Conservation (phyloP, 2,888 invertebrate genomes). For the Hipparchia sbordonii region DNA sequence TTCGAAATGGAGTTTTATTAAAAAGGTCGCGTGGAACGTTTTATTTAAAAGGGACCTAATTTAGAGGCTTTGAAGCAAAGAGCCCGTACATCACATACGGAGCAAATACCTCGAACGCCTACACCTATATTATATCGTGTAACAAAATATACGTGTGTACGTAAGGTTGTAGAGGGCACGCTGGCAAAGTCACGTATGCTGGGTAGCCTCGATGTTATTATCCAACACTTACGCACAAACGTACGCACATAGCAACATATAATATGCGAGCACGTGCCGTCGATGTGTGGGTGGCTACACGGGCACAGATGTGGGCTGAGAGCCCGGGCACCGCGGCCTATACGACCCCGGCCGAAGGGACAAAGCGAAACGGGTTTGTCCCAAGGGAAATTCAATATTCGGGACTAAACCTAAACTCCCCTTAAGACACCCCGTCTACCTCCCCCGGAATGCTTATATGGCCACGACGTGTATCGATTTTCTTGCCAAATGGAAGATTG, state of each 20-base stretch:
- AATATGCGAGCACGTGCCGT: conserved; percentile 4
- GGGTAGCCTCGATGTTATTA: conserved; percentile 77
- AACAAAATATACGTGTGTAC: conserved; percentile 37
- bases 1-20: conserved; percentile 33
- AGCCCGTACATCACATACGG: conserved; percentile 62
- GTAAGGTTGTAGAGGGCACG: conserved; percentile 56
- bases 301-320: conserved; percentile 45
- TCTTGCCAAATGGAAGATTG: conserved; percentile 83
- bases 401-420: conserved; percentile 84
- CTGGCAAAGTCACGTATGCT: conserved; percentile 79
- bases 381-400: conserved; percentile 84
- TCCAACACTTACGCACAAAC: conserved; percentile 78
- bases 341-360: conserved; percentile 81
- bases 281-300: conserved; percentile 32
- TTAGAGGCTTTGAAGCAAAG: conserved; percentile 72
- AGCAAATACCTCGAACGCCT: conserved; percentile 64
- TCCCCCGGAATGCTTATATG: conserved; percentile 83
- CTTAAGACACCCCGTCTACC: conserved; percentile 80
- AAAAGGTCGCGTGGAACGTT: conserved; percentile 42
- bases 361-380: conserved; percentile 84
- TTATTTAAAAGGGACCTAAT: conserved; percentile 76
- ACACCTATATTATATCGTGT: conserved; percentile 35
- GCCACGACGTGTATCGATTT: conserved; percentile 83
- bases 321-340: conserved; percentile 80
- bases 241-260: conserved; percentile 47